Evolutionary conservation across 2,113 vertebrate species (phyloP).

Genomic region (Trachemys scripta): DNA sequence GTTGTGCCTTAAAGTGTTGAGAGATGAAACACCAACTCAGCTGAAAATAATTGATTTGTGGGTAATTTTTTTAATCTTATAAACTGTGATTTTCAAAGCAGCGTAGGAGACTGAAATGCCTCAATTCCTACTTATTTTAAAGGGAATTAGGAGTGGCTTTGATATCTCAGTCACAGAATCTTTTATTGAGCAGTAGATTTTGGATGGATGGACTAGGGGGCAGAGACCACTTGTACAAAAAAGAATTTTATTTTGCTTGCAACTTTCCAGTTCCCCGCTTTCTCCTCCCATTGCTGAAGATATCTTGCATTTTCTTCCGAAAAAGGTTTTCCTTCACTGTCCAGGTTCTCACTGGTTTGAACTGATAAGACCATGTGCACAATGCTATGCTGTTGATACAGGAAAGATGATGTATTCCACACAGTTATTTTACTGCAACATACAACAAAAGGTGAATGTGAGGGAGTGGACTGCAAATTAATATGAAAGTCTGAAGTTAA

Average conservation of each 20-base stretch:
- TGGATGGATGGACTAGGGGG: not conserved
- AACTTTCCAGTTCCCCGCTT: not conserved
- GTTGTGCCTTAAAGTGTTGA: not conserved
- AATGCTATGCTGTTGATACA: not conserved
- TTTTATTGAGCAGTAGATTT: not conserved
- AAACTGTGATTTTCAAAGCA: constrained; percentile 38
- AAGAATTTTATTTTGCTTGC: not conserved
- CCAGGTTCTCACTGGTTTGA: not conserved
- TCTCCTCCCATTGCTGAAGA: not conserved
- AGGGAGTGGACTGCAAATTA: not conserved
- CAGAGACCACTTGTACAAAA: not conserved
- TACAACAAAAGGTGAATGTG: not conserved
- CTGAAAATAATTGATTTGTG: not conserved
- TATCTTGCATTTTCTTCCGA: not conserved
- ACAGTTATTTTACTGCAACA: not conserved
- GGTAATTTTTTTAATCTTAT: constrained; percentile 11
- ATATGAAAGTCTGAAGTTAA: not conserved
- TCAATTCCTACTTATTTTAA: not conserved
- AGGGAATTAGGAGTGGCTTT: not conserved
- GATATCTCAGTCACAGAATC: not conserved
- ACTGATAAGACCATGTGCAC: not conserved
- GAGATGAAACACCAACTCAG: not conserved
- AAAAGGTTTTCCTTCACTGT: constrained; percentile 2
- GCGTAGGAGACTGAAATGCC: not conserved
- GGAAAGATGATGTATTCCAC: not conserved